These are phyloP conservation scores for Phaethon lepturus DNA, from an alignment of 2,113 vertebrate genomes.

Conservation along the genomic window DNA sequence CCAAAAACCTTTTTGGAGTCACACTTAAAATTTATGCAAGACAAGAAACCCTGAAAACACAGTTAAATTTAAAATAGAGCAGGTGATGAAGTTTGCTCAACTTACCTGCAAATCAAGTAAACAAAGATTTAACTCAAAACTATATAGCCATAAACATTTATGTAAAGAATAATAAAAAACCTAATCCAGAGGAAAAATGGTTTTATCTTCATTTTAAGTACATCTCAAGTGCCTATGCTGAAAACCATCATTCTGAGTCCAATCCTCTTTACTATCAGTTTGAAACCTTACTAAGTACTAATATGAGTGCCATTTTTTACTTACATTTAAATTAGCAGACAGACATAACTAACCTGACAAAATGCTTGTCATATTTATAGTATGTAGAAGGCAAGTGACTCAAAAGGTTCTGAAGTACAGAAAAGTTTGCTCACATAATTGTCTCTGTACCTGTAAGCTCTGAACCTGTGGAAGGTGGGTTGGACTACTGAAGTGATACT, in stretches of 20 bases:
- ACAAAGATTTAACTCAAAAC: neutral
- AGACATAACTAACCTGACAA: neutral
- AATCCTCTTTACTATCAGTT: neutral
- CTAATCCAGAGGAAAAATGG: neutral
- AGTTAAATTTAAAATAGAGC: neutral
- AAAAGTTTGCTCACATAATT: neutral
- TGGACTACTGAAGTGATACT: neutral
- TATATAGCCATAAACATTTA: neutral
- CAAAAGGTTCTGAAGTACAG: neutral
- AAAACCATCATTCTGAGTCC: neutral
- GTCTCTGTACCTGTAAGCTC: neutral
- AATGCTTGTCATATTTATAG: neutral
- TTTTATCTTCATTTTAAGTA: neutral
- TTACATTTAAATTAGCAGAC: neutral
- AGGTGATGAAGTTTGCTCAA: neutral
- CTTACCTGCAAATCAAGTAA: neutral
- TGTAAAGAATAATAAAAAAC: neutral
- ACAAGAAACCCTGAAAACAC: neutral
- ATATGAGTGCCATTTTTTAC: neutral
- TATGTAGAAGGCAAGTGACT: neutral
- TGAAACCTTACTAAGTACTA: neutral
- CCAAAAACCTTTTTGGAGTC: neutral
- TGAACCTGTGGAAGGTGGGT: neutral
- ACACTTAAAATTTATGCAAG: neutral
- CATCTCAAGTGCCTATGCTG: neutral